Evolutionary conservation across 1,140 invertebrate species (phyloP), one percentile per base, ranked within the genome.

Genomic region (Drosophila chauvacae): DNA sequence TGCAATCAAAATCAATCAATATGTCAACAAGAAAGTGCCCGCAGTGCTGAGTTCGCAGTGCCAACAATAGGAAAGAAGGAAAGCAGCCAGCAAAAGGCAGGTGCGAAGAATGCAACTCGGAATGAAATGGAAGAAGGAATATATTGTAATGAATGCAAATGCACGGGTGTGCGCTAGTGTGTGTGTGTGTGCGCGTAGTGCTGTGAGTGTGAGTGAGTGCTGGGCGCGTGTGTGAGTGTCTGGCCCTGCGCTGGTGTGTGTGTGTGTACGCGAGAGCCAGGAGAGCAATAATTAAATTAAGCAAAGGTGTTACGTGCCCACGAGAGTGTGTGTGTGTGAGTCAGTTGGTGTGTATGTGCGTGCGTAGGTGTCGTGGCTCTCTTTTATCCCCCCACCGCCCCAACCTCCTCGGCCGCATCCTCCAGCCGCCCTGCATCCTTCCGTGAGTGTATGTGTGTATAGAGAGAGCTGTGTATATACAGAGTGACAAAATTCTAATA

Each of bases 251-350:
- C 10, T 57, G n/a, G 69, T 51, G 58, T 58, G 68, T 69, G 47
- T 68, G 59, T 65, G 75, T 80, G 80, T 83, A 79, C 80, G 80
- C 75, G 75, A 84, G 80, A 80, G 80, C 42, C 63, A 79, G 81
- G 81, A 80, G 81, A 84, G 81, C 71, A 82, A 84, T 84, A 84
- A 84, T 84, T 85, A 85, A 84, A 84, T 84, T 84, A 77, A 84
- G 81, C 81, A 77, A 84, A 84, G 81, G 77, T 84, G 81, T 80
- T 84, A 84, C 73, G 73, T 84, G 63, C 72, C 65, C 58, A 53
- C 44, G 58, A 48, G 64, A 63, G 75, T 82, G 0, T 16, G 7
- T 16, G 26, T 33, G 47, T 59, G 77, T 55, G 44, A 13, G 20
- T 28, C 7, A 6, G 26, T n/a, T 28, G n/a, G 9, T 81, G 64